Conservation (phyloP, 64 coral and sea anemone genomes). For the Stylophora pistillata region DNA sequence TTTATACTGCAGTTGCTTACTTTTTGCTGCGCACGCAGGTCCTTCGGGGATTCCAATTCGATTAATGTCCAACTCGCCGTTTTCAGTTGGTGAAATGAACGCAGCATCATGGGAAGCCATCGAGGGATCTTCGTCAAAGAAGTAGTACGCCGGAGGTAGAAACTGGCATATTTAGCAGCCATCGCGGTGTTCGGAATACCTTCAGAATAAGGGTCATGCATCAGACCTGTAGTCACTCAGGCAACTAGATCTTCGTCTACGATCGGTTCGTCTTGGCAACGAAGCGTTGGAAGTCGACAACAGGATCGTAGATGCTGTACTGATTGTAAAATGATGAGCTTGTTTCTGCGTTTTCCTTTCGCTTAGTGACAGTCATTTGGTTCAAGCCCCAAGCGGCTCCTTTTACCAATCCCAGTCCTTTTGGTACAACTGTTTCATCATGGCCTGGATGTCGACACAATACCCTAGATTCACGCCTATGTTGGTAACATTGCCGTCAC, state of each 20-base stretch:
- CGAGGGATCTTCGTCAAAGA: slow-evolving; percentile 92
- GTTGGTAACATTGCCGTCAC: slow-evolving; percentile 34
- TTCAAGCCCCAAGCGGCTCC: slow-evolving; percentile 46
- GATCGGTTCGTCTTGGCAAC: slow-evolving; percentile 60
- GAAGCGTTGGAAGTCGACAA: slow-evolving; percentile 69
- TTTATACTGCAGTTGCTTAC: neutral
- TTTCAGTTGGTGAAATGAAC: slow-evolving; percentile 56
- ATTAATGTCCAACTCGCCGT: slow-evolving; percentile 28
- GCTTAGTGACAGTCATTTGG: slow-evolving; percentile 62
- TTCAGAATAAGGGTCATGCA: too few species aligned
- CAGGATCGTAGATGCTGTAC: slow-evolving; percentile 53
- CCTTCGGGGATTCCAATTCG: slow-evolving; percentile 55
- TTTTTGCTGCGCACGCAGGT: slow-evolving; percentile 36
- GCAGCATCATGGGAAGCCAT: slow-evolving; percentile 68
- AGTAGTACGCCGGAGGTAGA: slow-evolving; percentile 79
- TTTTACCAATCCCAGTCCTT: slow-evolving; percentile 41
- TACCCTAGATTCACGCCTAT: slow-evolving; percentile 48
- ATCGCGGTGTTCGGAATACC: slow-evolving; percentile 85
- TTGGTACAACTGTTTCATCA: slow-evolving; percentile 70
- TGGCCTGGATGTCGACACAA: slow-evolving; percentile 44
- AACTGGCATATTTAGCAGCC: slow-evolving; percentile 57
- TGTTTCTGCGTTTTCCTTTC: slow-evolving; percentile 65
- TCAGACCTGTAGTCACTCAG: too few species aligned
- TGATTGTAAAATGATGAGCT: slow-evolving; percentile 82
- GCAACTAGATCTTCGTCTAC: slow-evolving; percentile 83